These are phyloP conservation scores for Zosterops hypoxanthus DNA, from an alignment of 2,113 vertebrate species.

Conservation along the genomic window DNA sequence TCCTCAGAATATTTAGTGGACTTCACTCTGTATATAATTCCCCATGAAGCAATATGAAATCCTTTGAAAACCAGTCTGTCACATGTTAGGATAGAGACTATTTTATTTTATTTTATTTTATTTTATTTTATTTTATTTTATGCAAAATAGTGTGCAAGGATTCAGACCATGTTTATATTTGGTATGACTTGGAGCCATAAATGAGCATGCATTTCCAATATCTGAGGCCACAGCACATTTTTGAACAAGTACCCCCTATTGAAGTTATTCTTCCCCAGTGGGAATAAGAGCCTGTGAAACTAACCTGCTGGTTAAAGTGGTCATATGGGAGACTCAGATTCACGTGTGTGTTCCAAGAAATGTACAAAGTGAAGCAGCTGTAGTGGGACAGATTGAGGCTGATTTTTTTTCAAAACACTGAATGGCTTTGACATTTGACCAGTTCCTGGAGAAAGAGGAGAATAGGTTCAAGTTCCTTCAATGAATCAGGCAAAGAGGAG, in stretches of 20 bases:
- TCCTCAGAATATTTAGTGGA: background rate
- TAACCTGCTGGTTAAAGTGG: background rate
- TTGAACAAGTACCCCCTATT: background rate
- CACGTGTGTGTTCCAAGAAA: background rate
- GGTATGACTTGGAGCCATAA: background rate
- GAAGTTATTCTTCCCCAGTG: background rate
- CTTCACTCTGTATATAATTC: background rate
- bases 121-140: background rate
- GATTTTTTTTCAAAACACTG: background rate
- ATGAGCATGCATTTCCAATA: background rate
- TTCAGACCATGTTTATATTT: background rate
- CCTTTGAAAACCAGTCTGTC: background rate
- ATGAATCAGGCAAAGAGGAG: background rate
- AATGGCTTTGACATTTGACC: constrained; percentile 23
- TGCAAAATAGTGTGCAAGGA: background rate
- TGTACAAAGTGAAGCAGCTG: background rate
- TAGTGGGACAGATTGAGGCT: background rate
- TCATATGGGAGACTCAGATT: background rate
- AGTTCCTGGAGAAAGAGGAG: background rate
- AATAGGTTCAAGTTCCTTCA: constrained; percentile 5
- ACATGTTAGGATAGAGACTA: background rate
- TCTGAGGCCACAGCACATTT: background rate
- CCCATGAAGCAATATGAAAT: background rate
- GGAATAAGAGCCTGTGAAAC: background rate
- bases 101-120: background rate